These are phyloP conservation scores for Alectura lathami DNA, from an alignment of 2,113 vertebrate genomes.

Conservation along the genomic window DNA sequence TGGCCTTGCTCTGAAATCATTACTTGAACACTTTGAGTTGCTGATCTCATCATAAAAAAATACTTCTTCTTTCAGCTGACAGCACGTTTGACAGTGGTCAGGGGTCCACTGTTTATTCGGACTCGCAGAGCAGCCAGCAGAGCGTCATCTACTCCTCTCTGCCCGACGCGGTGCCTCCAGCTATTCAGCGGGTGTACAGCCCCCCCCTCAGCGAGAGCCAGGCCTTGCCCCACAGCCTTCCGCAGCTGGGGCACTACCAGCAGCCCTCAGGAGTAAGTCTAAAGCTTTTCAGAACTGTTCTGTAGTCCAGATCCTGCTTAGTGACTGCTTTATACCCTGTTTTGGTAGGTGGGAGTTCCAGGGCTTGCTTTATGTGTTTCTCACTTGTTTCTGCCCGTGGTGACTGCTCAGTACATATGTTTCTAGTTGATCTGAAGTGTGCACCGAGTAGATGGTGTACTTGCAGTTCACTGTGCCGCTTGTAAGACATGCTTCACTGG, in stretches of 20 bases:
- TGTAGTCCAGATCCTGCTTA: rapidly evolving
- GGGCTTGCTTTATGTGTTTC: rapidly evolving
- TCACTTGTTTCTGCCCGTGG: rapidly evolving
- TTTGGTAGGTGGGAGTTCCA: neutral
- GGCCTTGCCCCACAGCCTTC: conserved; percentile 74
- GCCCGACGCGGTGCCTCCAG: conserved; percentile 76
- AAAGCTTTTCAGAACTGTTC: rapidly evolving
- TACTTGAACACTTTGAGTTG: neutral
- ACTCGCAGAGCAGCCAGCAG: conserved; percentile 88
- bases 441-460: rapidly evolving
- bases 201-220: conserved; percentile 78
- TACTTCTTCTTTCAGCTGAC: conserved; percentile 78
- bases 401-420: neutral
- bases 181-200: conserved; percentile 81
- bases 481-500: neutral
- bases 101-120: conserved; percentile 83
- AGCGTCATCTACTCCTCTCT: conserved; percentile 84
- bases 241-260: conserved; percentile 78
- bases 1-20: conserved; percentile 16
- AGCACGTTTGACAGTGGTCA: conserved; percentile 88
- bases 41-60: neutral
- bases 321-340: rapidly evolving
- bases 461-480: neutral
- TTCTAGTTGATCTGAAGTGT: neutral
- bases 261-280: conserved; percentile 84